Base-by-base conservation (phyloP, 2,797 vertebrate species). In the Clamator glandarius region DNA sequence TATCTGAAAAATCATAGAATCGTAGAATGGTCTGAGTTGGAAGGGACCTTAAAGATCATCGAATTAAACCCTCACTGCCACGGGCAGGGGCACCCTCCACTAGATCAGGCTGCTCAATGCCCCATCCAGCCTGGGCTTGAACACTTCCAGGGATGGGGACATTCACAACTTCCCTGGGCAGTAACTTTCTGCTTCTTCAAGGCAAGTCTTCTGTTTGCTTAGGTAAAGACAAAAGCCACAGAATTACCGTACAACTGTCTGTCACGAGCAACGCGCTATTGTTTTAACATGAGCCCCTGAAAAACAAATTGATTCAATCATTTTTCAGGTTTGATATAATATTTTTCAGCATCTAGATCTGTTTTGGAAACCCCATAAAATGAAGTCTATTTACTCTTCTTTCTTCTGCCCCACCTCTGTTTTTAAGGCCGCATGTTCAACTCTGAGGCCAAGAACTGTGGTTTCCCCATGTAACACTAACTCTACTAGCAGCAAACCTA, bases 401-500 rank as follows among this genome's bases (percentile, higher is more conserved):
- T 85, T 81, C 42, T 87, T 67, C 82, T 67, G 69, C 36, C 48
- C 33, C 76, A 84, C 84, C 33, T 74, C 70, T 93, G 52, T 84
- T 92, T 91, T 84, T 44, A 92, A 89, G 91, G 83, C 54, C 73
- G 55, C 6, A 12, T 52, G 69, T 88, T 91, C 80, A 93, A 73
- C 52, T 85, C 48, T 39, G 70, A 88, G 92, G 92, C 89, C 85
- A 96, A 70, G 70, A 93, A 82, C 10, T 0, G 3, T 25, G 80
- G 85, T 91, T 94, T 93, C 52, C 76, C 52, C 54, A 69, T 29
- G 83, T 82, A 94, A 95, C 70, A n/a, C 46, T 58, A 93, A 82
- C 85, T 54, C 69, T 39, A 31, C 69, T 29, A 73, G 73, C 55
- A 95, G 63, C 82, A 84, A 93, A 81, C 57, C 52, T 73, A 79